phyloP scores from a whole-genome alignment of 2,888 invertebrate genomes.

The Cynaeus angustus region DNA sequence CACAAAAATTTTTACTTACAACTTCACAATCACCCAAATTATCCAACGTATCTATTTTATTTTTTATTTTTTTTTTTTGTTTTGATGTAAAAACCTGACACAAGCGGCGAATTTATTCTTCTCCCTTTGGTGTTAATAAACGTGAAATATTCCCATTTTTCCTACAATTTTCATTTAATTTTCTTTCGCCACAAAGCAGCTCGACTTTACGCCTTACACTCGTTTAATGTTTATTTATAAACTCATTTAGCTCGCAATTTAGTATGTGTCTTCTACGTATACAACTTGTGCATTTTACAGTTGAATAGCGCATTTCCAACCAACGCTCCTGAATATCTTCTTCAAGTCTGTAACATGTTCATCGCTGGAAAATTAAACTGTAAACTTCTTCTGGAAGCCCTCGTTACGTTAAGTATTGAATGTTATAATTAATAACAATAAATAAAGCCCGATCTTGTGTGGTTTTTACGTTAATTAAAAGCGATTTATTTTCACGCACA shows the following conservation, averaged over 20 bases:
- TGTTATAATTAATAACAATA: constrained; percentile 2
- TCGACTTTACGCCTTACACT: constrained; percentile 1
- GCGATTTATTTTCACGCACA: constrained; percentile 40
- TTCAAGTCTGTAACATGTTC: too few relatives aligned
- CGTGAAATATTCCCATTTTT: not conserved
- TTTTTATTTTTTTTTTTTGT: too few relatives aligned
- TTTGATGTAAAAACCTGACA: too few relatives aligned
- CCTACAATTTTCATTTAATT: not conserved
- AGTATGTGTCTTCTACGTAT: not conserved
- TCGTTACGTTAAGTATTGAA: not conserved
- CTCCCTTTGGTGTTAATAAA: too few relatives aligned
- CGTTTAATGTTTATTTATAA: not conserved
- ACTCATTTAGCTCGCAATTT: constrained; percentile 1
- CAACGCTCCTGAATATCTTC: not conserved
- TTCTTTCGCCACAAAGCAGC: not conserved
- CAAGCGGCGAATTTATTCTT: too few relatives aligned
- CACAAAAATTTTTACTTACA: too few relatives aligned
- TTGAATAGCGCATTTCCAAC: constrained; percentile 1
- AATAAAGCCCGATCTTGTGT: not conserved
- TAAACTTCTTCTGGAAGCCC: not conserved
- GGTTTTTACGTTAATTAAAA: constrained; percentile 28
- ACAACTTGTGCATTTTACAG: not conserved
- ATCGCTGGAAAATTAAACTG: not conserved
- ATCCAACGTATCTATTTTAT: too few relatives aligned
- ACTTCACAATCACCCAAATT: too few relatives aligned